Evolutionary conservation across 2,797 vertebrate species (phyloP).

Genomic region (Tamandua tetradactyla): DNA sequence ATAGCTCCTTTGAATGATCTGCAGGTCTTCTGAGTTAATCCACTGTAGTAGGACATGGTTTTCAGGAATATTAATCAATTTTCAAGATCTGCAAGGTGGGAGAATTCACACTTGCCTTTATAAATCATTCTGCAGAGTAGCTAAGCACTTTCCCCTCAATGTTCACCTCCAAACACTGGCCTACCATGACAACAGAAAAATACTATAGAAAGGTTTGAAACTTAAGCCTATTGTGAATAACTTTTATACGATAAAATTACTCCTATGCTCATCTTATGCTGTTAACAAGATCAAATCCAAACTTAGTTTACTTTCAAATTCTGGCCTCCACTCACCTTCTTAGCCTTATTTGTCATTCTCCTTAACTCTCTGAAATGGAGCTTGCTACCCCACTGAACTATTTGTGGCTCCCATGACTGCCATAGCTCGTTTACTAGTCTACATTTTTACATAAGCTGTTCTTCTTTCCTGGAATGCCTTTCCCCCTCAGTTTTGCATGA

Average conservation of each 20-base stretch:
- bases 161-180: neutral
- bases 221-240: neutral
- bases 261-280: neutral
- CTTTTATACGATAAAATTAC: neutral
- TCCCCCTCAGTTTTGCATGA: neutral
- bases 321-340: neutral
- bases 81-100: neutral
- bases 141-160: neutral
- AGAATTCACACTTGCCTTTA: neutral
- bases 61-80: neutral
- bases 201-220: neutral
- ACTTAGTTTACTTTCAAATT: neutral
- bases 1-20: neutral
- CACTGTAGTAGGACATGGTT: neutral
- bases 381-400: neutral
- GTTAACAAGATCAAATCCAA: neutral
- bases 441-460: neutral
- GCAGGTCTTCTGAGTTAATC: neutral
- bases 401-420: neutral
- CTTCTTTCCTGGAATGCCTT: neutral
- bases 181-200: neutral
- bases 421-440: neutral
- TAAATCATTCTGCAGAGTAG: neutral
- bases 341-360: neutral
- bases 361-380: neutral